Evolutionary conservation across 2,888 invertebrate genomes (phyloP), one percentile per base, ranked within the genome.

Genomic region (Melangyna quadrimaculata): DNA sequence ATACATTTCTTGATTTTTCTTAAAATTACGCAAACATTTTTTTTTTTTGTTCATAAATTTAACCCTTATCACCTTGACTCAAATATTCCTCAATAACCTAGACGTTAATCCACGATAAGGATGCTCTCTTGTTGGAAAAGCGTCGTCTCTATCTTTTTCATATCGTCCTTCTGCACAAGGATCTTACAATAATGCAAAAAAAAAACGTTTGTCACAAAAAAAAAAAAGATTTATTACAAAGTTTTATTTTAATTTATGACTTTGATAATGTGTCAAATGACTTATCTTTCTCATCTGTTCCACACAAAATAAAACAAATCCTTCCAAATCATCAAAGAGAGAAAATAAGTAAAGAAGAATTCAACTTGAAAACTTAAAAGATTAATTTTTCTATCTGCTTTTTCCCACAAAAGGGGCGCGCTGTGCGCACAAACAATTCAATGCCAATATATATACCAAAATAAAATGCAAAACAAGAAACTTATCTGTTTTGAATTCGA

Each of bases 401-500:
- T 22, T 3, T 12, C 6, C 12, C 22, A 10, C 19, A 5, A 48
- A 7, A 14, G 6, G 7, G 24, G 10, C 12, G 19, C 19, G 22
- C 8, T 1, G 8, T 6, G n/a, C n/a, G 2, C 8, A 19, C 51
- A 51, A 51, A 27, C n/a, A 51, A 51, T 51, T 51, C 27, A 27
- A 51, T 27, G 27, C 14, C 7, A 78, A 73, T 72, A 77, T 69
- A 61, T 73, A 80, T 27, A 51, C 14, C 7, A 78, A 73, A 75
- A 77, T 69, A 61, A 78, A 80, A 86, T 80, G 75, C 43, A 72
- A 78, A 70, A 55, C 69, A 73, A 63, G 78, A 71, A 86, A 86
- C 75, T 81, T 78, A 86, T 81, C 81, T 81, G 69, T 78, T 81
- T 81, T 69, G 51, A 73, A 63, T 78, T 72, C 53, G 48, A 61